Percentiles rank a stretch among this genome's conserved stretches.
phyloP scores from a whole-genome alignment of 2,113 vertebrate species.

The mouse (Mus musculus) region GRCm39 chr4:95882501-95883000 shows the following conservation, averaged over 20 bases:
- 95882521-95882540: constrained; percentile 5
- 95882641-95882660: neutral
- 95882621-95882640: neutral
- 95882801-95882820: neutral
- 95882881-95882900: neutral
- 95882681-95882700: constrained; percentile 26
- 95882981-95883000: neutral
- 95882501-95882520: constrained; percentile 33
- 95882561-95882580: neutral
- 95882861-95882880: neutral
- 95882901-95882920: neutral
- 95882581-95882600: neutral
- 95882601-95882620: constrained; percentile 35
- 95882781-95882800: neutral
- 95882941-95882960: neutral
- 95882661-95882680: constrained; percentile 23
- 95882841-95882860: neutral
- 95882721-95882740: neutral
- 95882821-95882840: neutral
- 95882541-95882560: neutral
- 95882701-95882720: constrained; percentile 41
- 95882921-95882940: neutral
- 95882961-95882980: neutral
- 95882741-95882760: neutral
- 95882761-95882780: neutral